Base-by-base conservation (phyloP, 2,888 invertebrate species). In the Xylota segnis region DNA sequence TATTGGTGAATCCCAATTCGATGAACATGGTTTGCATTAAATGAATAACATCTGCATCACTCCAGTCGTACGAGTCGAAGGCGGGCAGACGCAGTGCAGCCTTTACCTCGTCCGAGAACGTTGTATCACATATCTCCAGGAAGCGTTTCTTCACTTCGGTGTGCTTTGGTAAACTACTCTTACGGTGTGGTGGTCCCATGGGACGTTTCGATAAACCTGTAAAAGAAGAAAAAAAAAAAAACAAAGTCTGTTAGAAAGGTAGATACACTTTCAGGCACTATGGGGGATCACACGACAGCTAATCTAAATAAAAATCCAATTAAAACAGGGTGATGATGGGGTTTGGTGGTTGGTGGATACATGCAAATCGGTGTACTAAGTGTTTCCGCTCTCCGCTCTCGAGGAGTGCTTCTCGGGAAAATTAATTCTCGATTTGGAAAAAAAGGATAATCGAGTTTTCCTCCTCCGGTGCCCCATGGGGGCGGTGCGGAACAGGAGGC, bases 1-100 rank as follows among this genome's bases (percentile, higher is more conserved):
- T 96, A 88, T 94, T 93, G 87, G 95, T 94, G 90, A 97, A 94
- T 88, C 95, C 95, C 90, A 96, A 93, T 91, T 96, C 96, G 88
- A 96, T 93, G 93, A 95, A 97, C 96, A 97, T 97, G 89, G 96
- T 96, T 91, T 96, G 95, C 89, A 97, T 93, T 88, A 96, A 93
- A 84, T 96, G 93, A 59, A 96, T 93, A 87, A 97, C 94, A 91
- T 96, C 96, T 88, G 96, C 95, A 91, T 97, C 96, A 88, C 96
- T 95, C 96, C 96, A 96, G 89, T 96, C 95, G 92, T 95, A 95
- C 82, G 96, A 96, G 92, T 97, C 96, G 92, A 97, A 97, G 40
- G 96, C 91, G 71, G 92, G 92, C 88, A 92, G 87, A 75, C 92
- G 92, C 4, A 92, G 83, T 32, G 92, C 93, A 74, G 92, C 90